Base-by-base conservation (phyloP, 2,888 invertebrate species). In the Drosophila birchii region DNA sequence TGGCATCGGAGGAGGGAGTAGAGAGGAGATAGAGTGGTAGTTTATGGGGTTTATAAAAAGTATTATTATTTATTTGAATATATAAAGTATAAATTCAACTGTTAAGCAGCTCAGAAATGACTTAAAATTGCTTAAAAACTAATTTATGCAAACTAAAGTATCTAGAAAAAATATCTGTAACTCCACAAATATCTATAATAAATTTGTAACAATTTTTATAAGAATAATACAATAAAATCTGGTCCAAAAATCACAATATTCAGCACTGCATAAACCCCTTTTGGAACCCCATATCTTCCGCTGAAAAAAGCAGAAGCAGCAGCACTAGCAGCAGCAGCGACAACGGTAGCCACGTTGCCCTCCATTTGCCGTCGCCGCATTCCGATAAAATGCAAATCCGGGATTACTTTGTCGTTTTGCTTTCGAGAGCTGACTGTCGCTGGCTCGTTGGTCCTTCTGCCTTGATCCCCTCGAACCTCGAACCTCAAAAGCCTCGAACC, bases 321-420 rank as follows among this genome's bases (percentile, higher is more conserved):
- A 29, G 29, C 26, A 26, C 3, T 5, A 26, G 26, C 29, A 29
- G 29, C 29, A 29, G 29, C 29, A 29, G 29, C 4, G 36, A 43
- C 55, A 62, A 54, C 44, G 61, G 58, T 39, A 44, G 45, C 64
- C 62, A 43, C 67, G 69, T 43, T 69, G 71, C 68, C 72, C 72
- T 73, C 64, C 64, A 64, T 73, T 75, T 78, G 80, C 69, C 81
- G 78, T 81, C 79, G 83, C 83, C 86, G 76, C 89, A 87, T 88
- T 87, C 86, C 83, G 89, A 87, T 87, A 88, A 87, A 87, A 87
- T 87, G 86, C 86, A 87, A 87, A 89, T 89, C 86, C 86, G 59
- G 89, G 88, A 89, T 87, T 87, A 87, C 89, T 86, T 88, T 88
- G 86, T 87, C 89, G 84, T 81, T 89, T 88, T 88, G 81, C 87